A percentile compares a stretch with the other conserved stretches of the same genome.
Evolutionary conservation across 2,888 invertebrate genomes (phyloP).

Genomic region (Polydrusus cervinus): DNA sequence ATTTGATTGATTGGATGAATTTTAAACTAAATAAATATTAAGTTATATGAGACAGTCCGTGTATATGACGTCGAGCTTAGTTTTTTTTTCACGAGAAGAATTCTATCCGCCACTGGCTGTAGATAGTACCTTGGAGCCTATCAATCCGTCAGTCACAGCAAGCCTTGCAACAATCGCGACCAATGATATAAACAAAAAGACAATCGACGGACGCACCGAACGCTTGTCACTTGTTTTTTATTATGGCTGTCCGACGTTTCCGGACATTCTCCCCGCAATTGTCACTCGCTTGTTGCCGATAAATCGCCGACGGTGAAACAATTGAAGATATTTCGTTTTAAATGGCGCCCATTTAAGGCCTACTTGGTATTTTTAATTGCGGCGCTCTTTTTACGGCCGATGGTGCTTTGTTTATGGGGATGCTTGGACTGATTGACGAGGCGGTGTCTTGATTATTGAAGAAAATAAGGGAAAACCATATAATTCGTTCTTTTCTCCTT

Average conservation of each 20-base stretch:
- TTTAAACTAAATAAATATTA: no score
- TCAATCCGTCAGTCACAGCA: constrained; percentile 47
- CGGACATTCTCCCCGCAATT: constrained; percentile 63
- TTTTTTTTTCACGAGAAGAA: constrained; percentile 7
- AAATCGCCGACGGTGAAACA: constrained; percentile 62
- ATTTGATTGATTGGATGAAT: no score
- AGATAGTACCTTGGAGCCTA: constrained; percentile 24
- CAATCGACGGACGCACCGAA: constrained; percentile 50
- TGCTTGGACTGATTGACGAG: constrained; percentile 45
- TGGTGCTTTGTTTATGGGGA: constrained; percentile 44
- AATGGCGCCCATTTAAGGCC: constrained; percentile 62
- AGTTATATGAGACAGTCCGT: no score
- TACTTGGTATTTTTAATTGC: constrained; percentile 63
- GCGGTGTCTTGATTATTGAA: constrained; percentile 14
- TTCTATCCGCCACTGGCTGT: constrained; percentile 47
- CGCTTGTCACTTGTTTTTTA: constrained; percentile 54
- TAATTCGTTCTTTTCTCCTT: no score
- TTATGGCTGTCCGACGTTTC: constrained; percentile 53
- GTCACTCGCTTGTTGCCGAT: constrained; percentile 64
- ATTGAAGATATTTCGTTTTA: constrained; percentile 63
- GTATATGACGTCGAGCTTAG: no score
- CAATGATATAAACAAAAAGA: constrained; percentile 47
- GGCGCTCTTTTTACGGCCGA: constrained; percentile 55
- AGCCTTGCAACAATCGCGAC: constrained; percentile 44
- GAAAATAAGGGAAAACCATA: no score